Base-by-base conservation (phyloP, 2,888 invertebrate genomes). In the Argynnis bischoffii region DNA sequence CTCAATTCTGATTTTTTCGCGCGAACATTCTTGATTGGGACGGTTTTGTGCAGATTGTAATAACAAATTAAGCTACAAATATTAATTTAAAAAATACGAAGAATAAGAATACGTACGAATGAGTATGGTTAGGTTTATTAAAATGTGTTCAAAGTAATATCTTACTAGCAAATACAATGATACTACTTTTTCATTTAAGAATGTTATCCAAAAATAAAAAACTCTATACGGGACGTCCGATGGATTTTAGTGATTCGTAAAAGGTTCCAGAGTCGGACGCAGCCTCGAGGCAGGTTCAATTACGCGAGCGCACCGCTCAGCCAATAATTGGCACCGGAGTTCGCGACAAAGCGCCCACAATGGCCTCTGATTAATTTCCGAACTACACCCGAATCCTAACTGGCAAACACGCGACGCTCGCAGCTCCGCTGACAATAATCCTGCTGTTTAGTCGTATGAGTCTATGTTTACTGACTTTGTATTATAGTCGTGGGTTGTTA, bases 361-460 rank as follows among this genome's bases (percentile, higher is more conserved):
- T 90, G 86, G 88, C 81, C 84, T 71, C 88, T 92, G 92, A 92
- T 92, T 91, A 92, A 92, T 92, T 91, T 92, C 87, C 90, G 89
- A 90, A 92, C 92, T 90, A 86, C 88, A 84, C 84, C 90, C 92
- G 90, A 91, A 91, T 90, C 87, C 89, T 89, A 90, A 90, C 89
- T 87, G 87, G 87, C 88, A 88, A 90, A 90, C 89, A 89, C 84
- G 88, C 84, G 84, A 81, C 82, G 83, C 80, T 84, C 77, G 82
- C 56, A 66, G 48, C 54, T 50, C 48, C 48, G 15, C 60, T 35
- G 21, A 78, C 85, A 87, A 87, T 89, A 85, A 88, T 85, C 86
- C 81, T 78, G 82, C 69, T 71, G 64, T 72, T 72, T 65, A 66
- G 68, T 54, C 51, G 35, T 50, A 55, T 55, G 21, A 46, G 46